Evolutionary conservation across 2,888 invertebrate genomes (phyloP), one percentile per base, ranked within the genome.

Genomic region (Drosophila rubida): DNA sequence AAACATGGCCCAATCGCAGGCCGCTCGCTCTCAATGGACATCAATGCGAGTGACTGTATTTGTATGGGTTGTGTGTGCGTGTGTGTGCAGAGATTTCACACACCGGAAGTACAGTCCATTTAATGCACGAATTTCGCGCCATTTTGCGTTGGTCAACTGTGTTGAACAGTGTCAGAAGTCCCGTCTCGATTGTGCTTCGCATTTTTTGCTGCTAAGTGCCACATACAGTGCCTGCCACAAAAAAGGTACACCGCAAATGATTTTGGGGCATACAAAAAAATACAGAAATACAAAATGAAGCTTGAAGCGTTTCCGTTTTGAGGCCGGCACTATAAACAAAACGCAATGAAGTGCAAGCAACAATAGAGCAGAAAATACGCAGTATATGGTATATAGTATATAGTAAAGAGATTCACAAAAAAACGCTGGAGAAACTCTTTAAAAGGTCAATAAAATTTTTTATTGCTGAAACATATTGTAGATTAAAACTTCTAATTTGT

Each of bases 31-130:
- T 54, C 61, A 27, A 71, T 63, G 42, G 41, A 44, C 67, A 57
- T 46, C 67, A 53, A 71, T 54, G 49, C 41, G 14, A 14, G 16
- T 45, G 37, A 41, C 23, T 45, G 55, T 39, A 66, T 53, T 60
- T 61, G 39, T 54, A 39, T 58, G 37, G 51, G 22, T n/a, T 51
- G 37, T 32, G 39, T 59, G 23, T 46, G 2, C 51, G 42, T 58
- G 37, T 32, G 53, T 61, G 59, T 66, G 45, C 54, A 49, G 57
- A 68, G 60, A 67, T 84, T 85, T 85, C 80, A 80, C 76, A 76
- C 83, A 87, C 81, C 89, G 88, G 88, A 89, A 89, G 88, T 89
- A 63, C 89, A 89, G 80, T 89, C 88, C 89, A 89, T 89, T 89
- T 84, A 86, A 86, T 82, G 87, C 80, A 81, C 85, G 88, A 88